Conservation (phyloP, 2,797 vertebrate genomes). For the Schizothorax lantsangensis region DNA sequence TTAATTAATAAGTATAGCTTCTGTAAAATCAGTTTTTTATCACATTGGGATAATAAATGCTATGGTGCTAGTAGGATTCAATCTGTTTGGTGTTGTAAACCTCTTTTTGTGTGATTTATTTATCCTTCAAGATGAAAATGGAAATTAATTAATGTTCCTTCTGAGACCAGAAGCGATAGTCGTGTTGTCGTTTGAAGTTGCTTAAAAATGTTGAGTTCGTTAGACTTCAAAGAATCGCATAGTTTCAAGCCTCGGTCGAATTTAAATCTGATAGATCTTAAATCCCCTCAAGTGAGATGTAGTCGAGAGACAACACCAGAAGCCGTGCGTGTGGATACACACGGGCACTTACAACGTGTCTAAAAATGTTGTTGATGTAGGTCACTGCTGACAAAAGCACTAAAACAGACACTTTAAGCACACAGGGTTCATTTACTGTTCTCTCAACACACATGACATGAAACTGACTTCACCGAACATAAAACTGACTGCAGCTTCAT, state of each 20-base stretch:
- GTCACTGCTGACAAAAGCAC: conserved; percentile 40
- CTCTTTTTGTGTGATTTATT: conserved; percentile 39
- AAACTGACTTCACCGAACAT: not conserved
- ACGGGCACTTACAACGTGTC: conserved; percentile 19
- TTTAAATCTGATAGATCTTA: conserved; percentile 46
- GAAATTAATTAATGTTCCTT: conserved; percentile 52
- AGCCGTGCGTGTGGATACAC: not conserved
- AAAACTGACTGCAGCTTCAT: conserved; percentile 7
- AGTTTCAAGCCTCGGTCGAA: conserved; percentile 37
- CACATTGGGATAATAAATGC: conserved; percentile 1
- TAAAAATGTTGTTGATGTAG: conserved; percentile 43
- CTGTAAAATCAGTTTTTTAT: conserved; percentile 1
- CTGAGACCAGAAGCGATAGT: conserved; percentile 43
- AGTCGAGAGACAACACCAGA: conserved; percentile 23
- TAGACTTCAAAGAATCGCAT: conserved; percentile 58
- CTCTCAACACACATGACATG: not conserved
- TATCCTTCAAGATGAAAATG: conserved; percentile 49
- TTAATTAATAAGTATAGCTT: conserved; percentile 3
- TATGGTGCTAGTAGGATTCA: not conserved
- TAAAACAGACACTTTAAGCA: conserved; percentile 12
- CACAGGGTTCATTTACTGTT: not conserved
- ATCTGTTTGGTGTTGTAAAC: conserved; percentile 40
- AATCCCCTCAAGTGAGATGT: conserved; percentile 40
- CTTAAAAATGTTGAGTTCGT: conserved; percentile 59
- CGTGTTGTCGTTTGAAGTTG: conserved; percentile 55